Percentiles rank a stretch among this genome's conserved stretches.
phyloP scores from a whole-genome alignment of 2,888 invertebrate species.

The Chamaedrilus cognettii region DNA sequence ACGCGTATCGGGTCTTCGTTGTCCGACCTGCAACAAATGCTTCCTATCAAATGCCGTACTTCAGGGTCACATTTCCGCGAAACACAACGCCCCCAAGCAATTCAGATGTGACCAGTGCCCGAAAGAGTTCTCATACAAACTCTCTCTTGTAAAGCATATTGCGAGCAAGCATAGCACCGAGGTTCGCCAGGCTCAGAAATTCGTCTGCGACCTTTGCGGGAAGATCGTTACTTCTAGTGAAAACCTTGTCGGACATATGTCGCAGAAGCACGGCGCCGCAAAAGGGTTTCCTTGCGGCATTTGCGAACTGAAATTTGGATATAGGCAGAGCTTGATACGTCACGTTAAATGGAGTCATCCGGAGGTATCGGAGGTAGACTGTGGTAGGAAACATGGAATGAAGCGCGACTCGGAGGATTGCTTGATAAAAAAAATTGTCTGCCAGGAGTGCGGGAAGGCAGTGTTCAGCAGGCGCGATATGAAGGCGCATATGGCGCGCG shows the following conservation, averaged over 20 bases:
- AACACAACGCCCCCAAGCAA: background rate
- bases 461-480: too few relatives aligned
- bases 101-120: background rate
- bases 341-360: too few relatives aligned
- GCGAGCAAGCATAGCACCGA: background rate
- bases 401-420: too few relatives aligned
- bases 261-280: constrained; percentile 4
- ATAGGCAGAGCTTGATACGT: background rate
- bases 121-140: background rate
- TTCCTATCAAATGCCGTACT: background rate
- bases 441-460: too few relatives aligned
- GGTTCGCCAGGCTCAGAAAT: background rate
- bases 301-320: background rate
- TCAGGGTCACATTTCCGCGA: background rate
- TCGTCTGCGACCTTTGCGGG: constrained; percentile 11
- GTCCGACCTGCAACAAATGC: background rate
- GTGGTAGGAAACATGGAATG: too few relatives aligned
- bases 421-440: too few relatives aligned
- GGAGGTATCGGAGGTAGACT: too few relatives aligned
- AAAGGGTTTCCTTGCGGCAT: background rate
- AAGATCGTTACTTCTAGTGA: constrained; percentile 4
- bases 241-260: constrained; percentile 1
- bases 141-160: background rate
- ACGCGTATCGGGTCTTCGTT: background rate
- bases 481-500: too few relatives aligned